Conservation (phyloP, 2,113 vertebrate genomes). For the Chrysochloris asiatica region DNA sequence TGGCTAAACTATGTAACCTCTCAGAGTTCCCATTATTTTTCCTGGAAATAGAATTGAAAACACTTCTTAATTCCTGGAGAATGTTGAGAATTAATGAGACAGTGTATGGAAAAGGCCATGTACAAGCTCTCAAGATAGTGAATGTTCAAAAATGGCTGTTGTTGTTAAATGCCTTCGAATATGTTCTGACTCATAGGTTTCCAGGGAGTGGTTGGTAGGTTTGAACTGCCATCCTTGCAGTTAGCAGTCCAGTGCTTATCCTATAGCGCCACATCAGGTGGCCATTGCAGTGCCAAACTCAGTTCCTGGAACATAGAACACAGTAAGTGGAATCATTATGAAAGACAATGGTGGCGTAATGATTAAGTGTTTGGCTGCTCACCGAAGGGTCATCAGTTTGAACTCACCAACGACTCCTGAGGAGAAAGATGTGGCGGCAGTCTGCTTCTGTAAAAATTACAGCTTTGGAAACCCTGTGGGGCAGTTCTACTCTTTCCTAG, state of each 20-base stretch:
- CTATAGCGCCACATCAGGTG: no score
- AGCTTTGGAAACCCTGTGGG: not conserved
- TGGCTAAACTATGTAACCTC: not conserved
- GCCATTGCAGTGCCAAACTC: not conserved
- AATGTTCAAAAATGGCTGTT: not conserved
- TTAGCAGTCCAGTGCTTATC: no score
- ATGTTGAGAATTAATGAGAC: not conserved
- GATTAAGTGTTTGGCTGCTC: not conserved
- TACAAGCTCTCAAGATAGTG: not conserved
- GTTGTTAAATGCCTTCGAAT: no score
- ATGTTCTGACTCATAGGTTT: no score
- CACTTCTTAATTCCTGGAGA: not conserved
- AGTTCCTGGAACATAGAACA: conserved; percentile 30
- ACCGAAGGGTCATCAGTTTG: not conserved
- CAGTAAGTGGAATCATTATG: not conserved
- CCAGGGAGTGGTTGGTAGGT: no score
- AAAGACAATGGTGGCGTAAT: not conserved
- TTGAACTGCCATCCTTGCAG: no score
- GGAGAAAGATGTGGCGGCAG: not conserved
- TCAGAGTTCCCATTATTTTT: not conserved
- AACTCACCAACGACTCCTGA: not conserved
- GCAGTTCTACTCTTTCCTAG: not conserved
- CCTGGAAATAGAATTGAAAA: not conserved
- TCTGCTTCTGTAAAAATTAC: not conserved
- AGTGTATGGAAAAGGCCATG: not conserved